A percentile compares a stretch with the other conserved stretches of the same genome.
Evolutionary conservation across 2,113 vertebrate species (phyloP).

Genomic region (Sinocyclocheilus anophthalmus): DNA sequence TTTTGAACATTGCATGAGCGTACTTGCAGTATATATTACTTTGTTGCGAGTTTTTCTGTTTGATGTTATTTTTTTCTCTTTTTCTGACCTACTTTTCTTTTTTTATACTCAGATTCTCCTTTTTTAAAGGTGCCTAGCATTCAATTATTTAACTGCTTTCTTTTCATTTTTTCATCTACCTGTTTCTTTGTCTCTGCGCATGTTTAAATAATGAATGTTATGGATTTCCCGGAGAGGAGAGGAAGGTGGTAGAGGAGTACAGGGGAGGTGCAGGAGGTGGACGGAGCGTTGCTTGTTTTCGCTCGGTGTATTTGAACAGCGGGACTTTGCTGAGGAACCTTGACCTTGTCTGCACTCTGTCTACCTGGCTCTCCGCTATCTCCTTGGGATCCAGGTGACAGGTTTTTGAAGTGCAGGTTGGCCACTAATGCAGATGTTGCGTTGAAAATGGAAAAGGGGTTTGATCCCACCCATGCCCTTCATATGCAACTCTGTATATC

Average conservation of each 20-base stretch:
- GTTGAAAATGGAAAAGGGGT: conserved; percentile 42
- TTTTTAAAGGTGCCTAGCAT: conserved; percentile 57
- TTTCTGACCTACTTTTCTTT: conserved; percentile 64
- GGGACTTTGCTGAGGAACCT: conserved; percentile 44
- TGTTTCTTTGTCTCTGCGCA: conserved; percentile 68
- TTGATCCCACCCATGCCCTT: conserved; percentile 38
- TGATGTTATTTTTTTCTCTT: conserved; percentile 65
- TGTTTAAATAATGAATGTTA: conserved; percentile 78
- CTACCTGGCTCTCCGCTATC: conserved; percentile 37
- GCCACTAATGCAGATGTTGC: conserved; percentile 47
- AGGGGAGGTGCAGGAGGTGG: conserved; percentile 29
- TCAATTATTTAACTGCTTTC: conserved; percentile 74
- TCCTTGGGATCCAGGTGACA: conserved; percentile 45
- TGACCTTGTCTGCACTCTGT: conserved; percentile 58
- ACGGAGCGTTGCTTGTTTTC: conserved; percentile 36
- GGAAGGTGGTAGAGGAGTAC: conserved; percentile 38
- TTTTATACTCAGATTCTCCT: conserved; percentile 53
- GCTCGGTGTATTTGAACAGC: conserved; percentile 48
- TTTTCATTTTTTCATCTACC: conserved; percentile 67
- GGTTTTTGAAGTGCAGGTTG: conserved; percentile 50
- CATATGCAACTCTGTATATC: conserved; percentile 21
- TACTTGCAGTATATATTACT: conserved; percentile 61
- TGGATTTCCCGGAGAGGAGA: conserved; percentile 63
- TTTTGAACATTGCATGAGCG: conserved; percentile 59
- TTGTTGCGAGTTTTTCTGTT: conserved; percentile 66